These are phyloP conservation scores for Brenthis ino DNA, from an alignment of 2,888 invertebrate species.

Conservation along the genomic window DNA sequence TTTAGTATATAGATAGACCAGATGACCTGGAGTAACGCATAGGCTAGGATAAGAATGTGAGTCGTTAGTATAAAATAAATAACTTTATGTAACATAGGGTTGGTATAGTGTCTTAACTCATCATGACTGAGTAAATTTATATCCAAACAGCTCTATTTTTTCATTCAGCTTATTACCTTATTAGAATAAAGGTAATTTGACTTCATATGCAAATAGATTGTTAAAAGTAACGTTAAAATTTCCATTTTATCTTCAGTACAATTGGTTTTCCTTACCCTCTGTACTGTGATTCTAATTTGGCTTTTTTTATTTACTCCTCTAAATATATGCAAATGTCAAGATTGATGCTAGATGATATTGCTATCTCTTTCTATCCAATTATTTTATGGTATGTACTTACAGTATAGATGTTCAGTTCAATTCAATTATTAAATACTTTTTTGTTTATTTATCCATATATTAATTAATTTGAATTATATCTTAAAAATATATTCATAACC, in stretches of 20 bases:
- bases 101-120: not conserved
- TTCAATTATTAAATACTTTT: no score
- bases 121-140: not conserved
- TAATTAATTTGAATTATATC: no score
- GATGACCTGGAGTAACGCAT: no score
- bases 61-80: no score
- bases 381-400: not conserved
- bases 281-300: conserved; percentile 45
- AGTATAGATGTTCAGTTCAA: no score
- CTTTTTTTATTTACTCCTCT: conserved; percentile 63
- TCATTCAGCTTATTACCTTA: conserved; percentile 9
- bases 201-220: conserved; percentile 19
- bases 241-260: conserved; percentile 40
- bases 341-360: conserved; percentile 59
- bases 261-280: conserved; percentile 39
- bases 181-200: conserved; percentile 16
- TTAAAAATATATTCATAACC: no score
- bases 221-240: conserved; percentile 35
- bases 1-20: no score
- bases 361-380: conserved; percentile 45
- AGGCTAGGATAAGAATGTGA: no score
- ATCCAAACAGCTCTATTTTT: not conserved
- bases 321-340: conserved; percentile 62
- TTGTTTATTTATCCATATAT: no score
- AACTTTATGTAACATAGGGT: no score